phyloP scores from a whole-genome alignment of 2,113 vertebrate genomes.

The Salvator merianae region DNA sequence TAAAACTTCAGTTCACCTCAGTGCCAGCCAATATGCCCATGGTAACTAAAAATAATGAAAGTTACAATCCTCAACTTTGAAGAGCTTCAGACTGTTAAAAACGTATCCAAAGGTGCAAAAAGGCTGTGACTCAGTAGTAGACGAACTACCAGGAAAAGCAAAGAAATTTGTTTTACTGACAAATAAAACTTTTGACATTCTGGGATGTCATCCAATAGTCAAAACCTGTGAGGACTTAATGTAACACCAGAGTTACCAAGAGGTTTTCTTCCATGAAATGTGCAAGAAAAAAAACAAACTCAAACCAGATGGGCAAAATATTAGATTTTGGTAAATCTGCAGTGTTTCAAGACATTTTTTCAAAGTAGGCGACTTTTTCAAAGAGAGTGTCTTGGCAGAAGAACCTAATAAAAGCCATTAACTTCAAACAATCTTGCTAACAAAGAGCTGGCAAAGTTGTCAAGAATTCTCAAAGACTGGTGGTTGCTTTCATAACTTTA shows the following conservation, averaged over 20 bases:
- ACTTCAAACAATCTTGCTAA: neutral
- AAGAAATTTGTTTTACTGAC: no score
- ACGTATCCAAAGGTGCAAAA: no score
- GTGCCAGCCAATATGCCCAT: no score
- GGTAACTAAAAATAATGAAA: no score
- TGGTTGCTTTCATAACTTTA: neutral
- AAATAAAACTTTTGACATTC: no score
- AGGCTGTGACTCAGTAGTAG: no score
- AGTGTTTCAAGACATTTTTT: neutral
- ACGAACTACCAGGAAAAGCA: no score
- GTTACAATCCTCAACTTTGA: no score
- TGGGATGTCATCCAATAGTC: no score
- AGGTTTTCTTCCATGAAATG: neutral
- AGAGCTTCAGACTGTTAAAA: no score
- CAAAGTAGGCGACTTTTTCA: no score
- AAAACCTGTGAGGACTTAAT: neutral
- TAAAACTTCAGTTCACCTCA: no score
- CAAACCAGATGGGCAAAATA: neutral
- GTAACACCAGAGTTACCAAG: neutral
- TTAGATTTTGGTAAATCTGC: neutral
- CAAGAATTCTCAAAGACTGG: conserved; percentile 16
- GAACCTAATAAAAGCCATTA: conserved; percentile 38
- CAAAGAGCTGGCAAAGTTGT: neutral
- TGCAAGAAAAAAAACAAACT: neutral
- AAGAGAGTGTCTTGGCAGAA: neutral